phyloP scores from a whole-genome alignment of 2,113 vertebrate genomes.

The Ibidorhyncha struthersii region DNA sequence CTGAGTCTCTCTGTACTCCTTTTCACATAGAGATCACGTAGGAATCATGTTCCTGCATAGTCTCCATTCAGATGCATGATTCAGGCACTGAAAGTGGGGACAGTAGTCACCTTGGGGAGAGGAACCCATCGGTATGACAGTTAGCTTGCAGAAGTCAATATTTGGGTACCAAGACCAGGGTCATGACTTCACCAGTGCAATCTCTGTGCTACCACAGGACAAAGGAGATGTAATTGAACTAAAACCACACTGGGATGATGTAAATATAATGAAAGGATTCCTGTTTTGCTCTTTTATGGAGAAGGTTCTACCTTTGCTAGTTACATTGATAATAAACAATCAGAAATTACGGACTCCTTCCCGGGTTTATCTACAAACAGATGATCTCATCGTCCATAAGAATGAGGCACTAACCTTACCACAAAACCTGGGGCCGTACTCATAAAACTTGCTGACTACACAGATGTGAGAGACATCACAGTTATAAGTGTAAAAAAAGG shows the following conservation, averaged over 20 bases:
- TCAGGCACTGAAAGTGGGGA: not conserved
- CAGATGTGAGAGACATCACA: not conserved
- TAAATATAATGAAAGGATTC: not conserved
- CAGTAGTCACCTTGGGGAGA: not conserved
- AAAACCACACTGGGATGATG: not conserved
- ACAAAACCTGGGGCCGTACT: not conserved
- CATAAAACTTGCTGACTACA: not conserved
- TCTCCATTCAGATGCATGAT: not conserved
- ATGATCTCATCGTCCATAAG: not conserved
- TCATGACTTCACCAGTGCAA: not conserved
- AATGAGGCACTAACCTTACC: not conserved
- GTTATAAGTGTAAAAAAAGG: not conserved
- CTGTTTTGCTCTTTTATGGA: not conserved
- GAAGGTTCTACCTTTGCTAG: not conserved
- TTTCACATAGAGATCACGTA: not conserved
- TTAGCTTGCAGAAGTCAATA: not conserved
- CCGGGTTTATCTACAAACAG: not conserved
- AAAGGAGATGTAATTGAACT: not conserved
- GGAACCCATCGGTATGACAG: not conserved
- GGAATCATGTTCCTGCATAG: not conserved
- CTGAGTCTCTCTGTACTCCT: not conserved
- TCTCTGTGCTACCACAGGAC: not conserved
- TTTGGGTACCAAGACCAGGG: not conserved
- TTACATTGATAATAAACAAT: not conserved
- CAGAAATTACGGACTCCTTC: not conserved